Base-by-base conservation (phyloP, 2,797 vertebrate genomes). In the Neolamprologus multifasciatus region DNA sequence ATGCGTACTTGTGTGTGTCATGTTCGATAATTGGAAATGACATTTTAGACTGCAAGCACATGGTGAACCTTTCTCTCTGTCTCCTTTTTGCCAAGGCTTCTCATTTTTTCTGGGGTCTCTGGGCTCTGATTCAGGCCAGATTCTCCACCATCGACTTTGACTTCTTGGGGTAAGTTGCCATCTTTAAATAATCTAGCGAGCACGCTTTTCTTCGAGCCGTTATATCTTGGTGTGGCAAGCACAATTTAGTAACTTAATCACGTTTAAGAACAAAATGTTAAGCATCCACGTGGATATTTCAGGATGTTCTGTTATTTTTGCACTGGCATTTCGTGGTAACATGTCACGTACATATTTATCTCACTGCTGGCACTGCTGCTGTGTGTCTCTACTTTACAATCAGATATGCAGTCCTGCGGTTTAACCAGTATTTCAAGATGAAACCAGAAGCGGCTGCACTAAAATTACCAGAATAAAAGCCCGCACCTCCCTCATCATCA, bases 391-490 rank as follows among this genome's bases (percentile, higher is more conserved):
- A 4, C 16, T 86, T 13, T 78, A 5, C 76, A 78, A 78, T 83
- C 88, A 99, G 99, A 95, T 99, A 99, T 79, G 98, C 99, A 79
- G 94, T 98, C 91, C 97, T 99, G 90, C 98, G 98, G 86, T 99
- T 99, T 93, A 97, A 96, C 95, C 99, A 99, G 91, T 99, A 99
- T 95, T 98, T 98, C 95, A 99, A 98, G 96, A 99, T 99, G 98
- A 99, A 99, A 94, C 96, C 97, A 7, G 97, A 98, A 87, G 97
- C 96, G 55, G 95, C 95, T 67, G 94, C 92, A 0, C 94, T 99
- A 87, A 96, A 94, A 92, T 93, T 99, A 92, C 98, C 98, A 1
- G 96, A 98, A 95, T 98, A 98, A 96, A 74, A 69, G 9, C 33
- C 40, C 4, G n/a, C 10, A 5, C 16, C 82, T 78, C 17, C 51